Percentiles rank a stretch among this genome's conserved stretches.
Conservation (phyloP, 2,888 invertebrate genomes). For the Noctuana brunneofusca region DNA sequence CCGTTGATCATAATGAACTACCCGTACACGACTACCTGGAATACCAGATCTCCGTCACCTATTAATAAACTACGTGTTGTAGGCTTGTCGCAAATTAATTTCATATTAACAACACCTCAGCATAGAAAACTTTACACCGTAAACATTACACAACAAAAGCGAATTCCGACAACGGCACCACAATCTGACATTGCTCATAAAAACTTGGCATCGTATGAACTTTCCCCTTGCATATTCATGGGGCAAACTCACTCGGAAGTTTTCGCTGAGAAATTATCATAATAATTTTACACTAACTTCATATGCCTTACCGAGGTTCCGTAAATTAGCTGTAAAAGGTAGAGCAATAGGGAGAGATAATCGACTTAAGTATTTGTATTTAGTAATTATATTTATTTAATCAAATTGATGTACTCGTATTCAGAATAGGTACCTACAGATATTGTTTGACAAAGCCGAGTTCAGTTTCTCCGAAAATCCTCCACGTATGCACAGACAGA, state of each 20-base stretch:
- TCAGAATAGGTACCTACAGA: too few relatives aligned
- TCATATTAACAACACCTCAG: conserved; percentile 16
- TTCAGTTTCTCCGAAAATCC: conserved; percentile 9
- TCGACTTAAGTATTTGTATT: too few relatives aligned
- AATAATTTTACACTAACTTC: conserved; percentile 77
- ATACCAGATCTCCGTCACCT: neutral
- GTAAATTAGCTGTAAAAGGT: conserved; percentile 53
- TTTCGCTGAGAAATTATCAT: conserved; percentile 80
- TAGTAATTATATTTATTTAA: too few relatives aligned
- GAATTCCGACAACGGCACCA: conserved; percentile 69
- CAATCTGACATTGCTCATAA: conserved; percentile 73
- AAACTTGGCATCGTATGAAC: conserved; percentile 71
- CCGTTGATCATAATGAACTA: conserved; percentile 14
- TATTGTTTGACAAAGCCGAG: too few relatives aligned
- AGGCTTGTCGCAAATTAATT: conserved; percentile 13
- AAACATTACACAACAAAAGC: conserved; percentile 47
- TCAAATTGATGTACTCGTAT: too few relatives aligned
- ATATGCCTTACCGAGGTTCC: conserved; percentile 66
- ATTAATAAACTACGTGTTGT: conserved; percentile 16
- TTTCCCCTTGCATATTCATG: conserved; percentile 78
- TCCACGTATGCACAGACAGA: conserved; percentile 12
- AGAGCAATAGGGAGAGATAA: too few relatives aligned
- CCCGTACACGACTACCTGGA: neutral
- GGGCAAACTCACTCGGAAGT: conserved; percentile 74
- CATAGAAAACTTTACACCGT: conserved; percentile 25